Conservation (phyloP, 2,797 vertebrate species). For the Enteromius trimaculatus region DNA sequence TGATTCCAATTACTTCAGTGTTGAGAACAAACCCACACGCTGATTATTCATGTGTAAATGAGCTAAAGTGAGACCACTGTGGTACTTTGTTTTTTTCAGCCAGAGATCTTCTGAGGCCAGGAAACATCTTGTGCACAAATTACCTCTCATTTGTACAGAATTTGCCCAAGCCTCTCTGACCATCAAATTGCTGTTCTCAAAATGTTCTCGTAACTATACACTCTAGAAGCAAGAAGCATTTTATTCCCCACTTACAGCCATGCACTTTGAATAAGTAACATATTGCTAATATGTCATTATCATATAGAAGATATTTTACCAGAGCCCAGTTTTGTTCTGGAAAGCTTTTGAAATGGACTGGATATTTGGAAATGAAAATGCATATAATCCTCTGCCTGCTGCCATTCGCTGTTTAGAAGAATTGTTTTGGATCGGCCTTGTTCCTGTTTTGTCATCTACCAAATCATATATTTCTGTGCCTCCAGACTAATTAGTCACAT, state of each 20-base stretch:
- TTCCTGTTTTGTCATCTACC: not conserved
- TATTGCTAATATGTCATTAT: slow-evolving; percentile 1
- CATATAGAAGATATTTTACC: not conserved
- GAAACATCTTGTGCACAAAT: slow-evolving; percentile 24
- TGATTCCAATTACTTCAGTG: slow-evolving; percentile 25
- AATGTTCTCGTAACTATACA: not conserved
- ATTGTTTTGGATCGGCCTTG: not conserved
- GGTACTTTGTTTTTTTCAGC: not conserved
- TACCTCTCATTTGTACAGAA: slow-evolving; percentile 23
- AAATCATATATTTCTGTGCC: not conserved
- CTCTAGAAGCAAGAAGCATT: not conserved
- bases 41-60: slow-evolving; percentile 40
- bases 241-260: not conserved
- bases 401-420: not conserved
- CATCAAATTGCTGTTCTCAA: slow-evolving; percentile 6
- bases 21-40: slow-evolving; percentile 11
- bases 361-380: not conserved
- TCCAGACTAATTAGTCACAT: not conserved
- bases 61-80: slow-evolving; percentile 17
- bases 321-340: not conserved
- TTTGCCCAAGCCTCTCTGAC: not conserved
- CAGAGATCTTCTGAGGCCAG: slow-evolving; percentile 27
- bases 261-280: not conserved
- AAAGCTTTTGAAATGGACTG: not conserved
- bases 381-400: not conserved